Percentiles rank a stretch among this genome's conserved stretches.
These are phyloP conservation scores for Emydura subglobosa DNA, from an alignment of 2,113 vertebrate genomes.

Conservation along the genomic window DNA sequence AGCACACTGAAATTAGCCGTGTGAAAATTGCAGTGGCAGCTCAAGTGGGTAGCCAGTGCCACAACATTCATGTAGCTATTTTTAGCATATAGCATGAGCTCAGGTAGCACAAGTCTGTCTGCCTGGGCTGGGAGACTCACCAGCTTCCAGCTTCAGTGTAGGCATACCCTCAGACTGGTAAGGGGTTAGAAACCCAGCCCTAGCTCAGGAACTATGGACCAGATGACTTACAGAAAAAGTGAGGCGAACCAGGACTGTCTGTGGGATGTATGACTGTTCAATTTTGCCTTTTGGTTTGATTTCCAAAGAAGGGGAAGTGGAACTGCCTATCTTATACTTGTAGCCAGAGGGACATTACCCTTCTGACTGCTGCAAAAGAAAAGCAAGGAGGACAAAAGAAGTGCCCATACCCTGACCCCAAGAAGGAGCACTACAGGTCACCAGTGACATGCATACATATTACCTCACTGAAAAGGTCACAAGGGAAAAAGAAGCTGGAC, in stretches of 20 bases:
- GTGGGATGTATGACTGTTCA: no score
- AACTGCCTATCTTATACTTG: no score
- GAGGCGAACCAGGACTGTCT: no score
- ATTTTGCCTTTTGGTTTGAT: no score
- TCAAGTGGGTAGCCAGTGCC: not conserved
- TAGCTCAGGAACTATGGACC: not conserved
- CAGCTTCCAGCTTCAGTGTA: not conserved
- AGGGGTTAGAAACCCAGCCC: not conserved
- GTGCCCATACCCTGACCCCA: no score
- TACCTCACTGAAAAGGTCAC: slow-evolving; percentile 51
- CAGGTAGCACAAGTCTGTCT: not conserved
- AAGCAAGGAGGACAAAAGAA: no score
- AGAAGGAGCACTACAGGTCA: no score
- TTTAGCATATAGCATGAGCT: not conserved
- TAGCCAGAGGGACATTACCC: no score
- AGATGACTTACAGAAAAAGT: not conserved
- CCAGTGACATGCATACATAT: not conserved
- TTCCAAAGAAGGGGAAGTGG: no score
- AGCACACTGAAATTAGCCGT: not conserved
- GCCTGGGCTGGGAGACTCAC: not conserved
- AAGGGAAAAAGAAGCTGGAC: slow-evolving; percentile 72
- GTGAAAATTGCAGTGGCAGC: not conserved
- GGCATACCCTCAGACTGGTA: not conserved
- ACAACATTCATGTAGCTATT: not conserved
- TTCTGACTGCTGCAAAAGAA: not conserved